Conservation (phyloP, 2,113 vertebrate species). For the Neodon shergylaensis region DNA sequence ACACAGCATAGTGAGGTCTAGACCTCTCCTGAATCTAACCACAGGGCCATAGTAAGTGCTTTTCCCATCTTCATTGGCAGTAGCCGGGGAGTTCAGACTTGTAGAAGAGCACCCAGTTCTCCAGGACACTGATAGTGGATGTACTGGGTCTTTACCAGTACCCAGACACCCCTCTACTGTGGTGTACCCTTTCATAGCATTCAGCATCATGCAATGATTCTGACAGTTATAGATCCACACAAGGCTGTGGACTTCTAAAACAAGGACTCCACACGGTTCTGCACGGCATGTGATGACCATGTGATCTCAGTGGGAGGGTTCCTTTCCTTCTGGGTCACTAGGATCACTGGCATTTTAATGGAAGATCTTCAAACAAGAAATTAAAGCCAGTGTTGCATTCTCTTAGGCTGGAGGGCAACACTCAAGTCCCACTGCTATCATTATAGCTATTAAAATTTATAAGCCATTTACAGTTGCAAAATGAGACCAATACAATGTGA, state of each 20-base stretch:
- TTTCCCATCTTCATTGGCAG: not conserved
- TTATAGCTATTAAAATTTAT: constrained; percentile 37
- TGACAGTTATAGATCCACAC: not conserved
- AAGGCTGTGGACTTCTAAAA: not conserved
- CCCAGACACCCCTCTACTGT: accelerated
- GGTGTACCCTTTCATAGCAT: not conserved
- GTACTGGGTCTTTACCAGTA: not conserved
- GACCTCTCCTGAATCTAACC: not conserved
- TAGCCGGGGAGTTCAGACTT: not conserved
- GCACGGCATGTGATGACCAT: accelerated
- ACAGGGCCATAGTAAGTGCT: not conserved
- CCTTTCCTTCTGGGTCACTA: not conserved
- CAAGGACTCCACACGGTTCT: accelerated
- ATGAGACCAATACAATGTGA: not conserved
- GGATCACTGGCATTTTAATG: not conserved
- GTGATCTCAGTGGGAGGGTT: not conserved
- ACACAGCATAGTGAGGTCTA: not conserved
- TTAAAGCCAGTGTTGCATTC: constrained; percentile 17
- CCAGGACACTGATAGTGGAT: not conserved
- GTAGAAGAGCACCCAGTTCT: not conserved
- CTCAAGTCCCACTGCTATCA: not conserved
- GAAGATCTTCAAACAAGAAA: constrained; percentile 40
- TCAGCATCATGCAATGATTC: no score
- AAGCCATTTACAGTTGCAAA: constrained; percentile 39
- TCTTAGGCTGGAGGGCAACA: constrained; percentile 23